phyloP scores from a whole-genome alignment of 2,888 invertebrate species.

The Harpalus rubripes region DNA sequence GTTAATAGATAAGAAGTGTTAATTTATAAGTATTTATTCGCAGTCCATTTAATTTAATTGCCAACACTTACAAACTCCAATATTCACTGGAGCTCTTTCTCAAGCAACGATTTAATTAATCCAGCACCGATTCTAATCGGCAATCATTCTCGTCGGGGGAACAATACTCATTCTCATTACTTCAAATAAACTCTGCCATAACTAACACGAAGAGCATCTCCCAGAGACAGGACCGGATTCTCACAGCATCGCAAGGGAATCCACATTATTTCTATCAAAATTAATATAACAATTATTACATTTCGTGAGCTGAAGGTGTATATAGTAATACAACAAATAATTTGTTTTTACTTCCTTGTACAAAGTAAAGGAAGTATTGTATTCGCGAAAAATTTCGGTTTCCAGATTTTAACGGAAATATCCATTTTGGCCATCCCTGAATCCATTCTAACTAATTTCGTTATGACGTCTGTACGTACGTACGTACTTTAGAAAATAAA shows the following conservation, averaged over 20 bases:
- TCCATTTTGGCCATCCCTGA: too few species aligned
- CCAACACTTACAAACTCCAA: conserved; percentile 13
- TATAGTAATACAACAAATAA: too few species aligned
- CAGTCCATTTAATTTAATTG: too few species aligned
- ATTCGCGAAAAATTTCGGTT: too few species aligned
- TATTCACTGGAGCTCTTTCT: conserved; percentile 15
- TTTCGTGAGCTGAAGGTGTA: too few species aligned
- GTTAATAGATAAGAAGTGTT: conserved; percentile 6
- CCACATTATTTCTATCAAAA: neutral
- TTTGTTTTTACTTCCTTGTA: too few species aligned
- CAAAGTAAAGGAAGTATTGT: too few species aligned
- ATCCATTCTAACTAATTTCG: too few species aligned
- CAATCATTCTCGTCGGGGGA: conserved; percentile 16
- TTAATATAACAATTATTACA: too few species aligned
- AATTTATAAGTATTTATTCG: neutral
- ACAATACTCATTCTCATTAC: conserved; percentile 30
- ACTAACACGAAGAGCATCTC: neutral
- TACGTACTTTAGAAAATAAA: too few species aligned
- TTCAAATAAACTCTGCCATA: conserved; percentile 25
- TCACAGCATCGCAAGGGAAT: neutral
- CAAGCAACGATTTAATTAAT: conserved; percentile 27
- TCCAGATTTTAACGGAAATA: too few species aligned
- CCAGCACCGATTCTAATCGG: conserved; percentile 38
- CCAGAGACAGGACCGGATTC: neutral
- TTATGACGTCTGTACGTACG: too few species aligned